Evolutionary conservation across 2,888 invertebrate species (phyloP), one percentile per base, ranked within the genome.

Genomic region (Papilio elwesi): DNA sequence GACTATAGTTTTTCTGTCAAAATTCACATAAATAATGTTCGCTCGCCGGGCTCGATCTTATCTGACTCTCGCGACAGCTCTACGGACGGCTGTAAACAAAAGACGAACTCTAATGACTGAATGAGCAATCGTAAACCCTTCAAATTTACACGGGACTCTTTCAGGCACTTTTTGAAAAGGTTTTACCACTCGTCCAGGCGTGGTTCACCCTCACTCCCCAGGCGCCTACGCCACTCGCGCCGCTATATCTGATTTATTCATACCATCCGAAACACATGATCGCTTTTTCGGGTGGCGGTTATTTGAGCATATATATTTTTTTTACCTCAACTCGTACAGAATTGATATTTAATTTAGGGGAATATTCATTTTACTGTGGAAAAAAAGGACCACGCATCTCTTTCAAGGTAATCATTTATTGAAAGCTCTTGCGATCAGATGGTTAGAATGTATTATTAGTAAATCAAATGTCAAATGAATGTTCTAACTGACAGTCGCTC

Each of bases 1-100:
- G 81, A 79, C 83, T 83, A 80, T 83, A 84, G 82, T 81, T 84
- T 78, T 82, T 86, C 87, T 89, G 92, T 92, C 91, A 92, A 92
- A 93, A 90, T 90, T 92, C 90, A 90, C 91, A 92, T 93, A 92
- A 92, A 91, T 90, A 92, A 92, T 92, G 89, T 89, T 86, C 82
- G 87, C 78, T 78, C 84, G 85, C 80, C 85, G 84, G 83, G 85
- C 85, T 85, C 80, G 91, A 92, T 92, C 84, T 88, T 92, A 92
- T 92, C 92, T 84, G 75, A 72, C 75, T 78, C 81, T 80, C 83
- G 87, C 87, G 85, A 87, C 89, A 88, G 86, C 83, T 87, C 88
- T 86, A 87, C 87, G 87, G 83, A 85, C 83, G 87, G 90, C 90
- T 90, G 86, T 91, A 91, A 91, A 92, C 91, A 91, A 91, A 89